Evolutionary conservation across 37 sponge, comb jelly and placozoan genomes (phyloP), one percentile per base, ranked within the genome.

Genomic region (Aphrocallistes beatrix): DNA sequence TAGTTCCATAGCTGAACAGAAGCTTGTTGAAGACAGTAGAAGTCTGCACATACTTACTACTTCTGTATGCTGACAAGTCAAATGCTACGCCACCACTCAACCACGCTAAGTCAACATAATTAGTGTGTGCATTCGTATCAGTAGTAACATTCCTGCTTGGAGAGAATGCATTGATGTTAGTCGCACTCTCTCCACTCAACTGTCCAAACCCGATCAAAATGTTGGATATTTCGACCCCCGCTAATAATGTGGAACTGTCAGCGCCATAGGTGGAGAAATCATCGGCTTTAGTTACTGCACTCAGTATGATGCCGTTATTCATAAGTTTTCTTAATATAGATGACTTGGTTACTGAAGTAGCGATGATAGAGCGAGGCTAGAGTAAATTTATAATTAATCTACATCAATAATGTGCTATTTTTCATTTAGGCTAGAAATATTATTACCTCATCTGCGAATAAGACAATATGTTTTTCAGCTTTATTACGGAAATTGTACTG

Each of bases 11-110:
- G n/a, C 75, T 60, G 75, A 60, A 60, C 21, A 60, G 25, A 21
- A 60, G 75, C n/a, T 28, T 60, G 75, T 60, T 60, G 75, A 60
- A 60, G 8, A 28, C 75, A 60, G 75, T 13, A 60, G 75, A 60
- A 60, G 75, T 60, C n/a, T 60, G 32, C 25, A 19, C 3, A 60
- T 60, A 32, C 8, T 25, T 19, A 13, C 32, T 60, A 32, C 75
- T 28, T 16, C 10, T 42, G 34, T 32, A 60, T 19, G n/a, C 10
- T 8, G 32, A 32, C n/a, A 60, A 28, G 75, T 60, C 75, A 60
- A 32, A 60, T 32, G 75, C 75, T 13, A 60, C 75, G n/a, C 75
- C 75, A 13, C 75, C 75, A 32, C 28, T 60, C 34, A 25, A 6
- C 75, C 75, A 60, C 3, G 75, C 75, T 60, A 60, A 3, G 3